These are phyloP conservation scores for Teleiodes luculella DNA, from an alignment of 2,888 invertebrate genomes.

Conservation along the genomic window DNA sequence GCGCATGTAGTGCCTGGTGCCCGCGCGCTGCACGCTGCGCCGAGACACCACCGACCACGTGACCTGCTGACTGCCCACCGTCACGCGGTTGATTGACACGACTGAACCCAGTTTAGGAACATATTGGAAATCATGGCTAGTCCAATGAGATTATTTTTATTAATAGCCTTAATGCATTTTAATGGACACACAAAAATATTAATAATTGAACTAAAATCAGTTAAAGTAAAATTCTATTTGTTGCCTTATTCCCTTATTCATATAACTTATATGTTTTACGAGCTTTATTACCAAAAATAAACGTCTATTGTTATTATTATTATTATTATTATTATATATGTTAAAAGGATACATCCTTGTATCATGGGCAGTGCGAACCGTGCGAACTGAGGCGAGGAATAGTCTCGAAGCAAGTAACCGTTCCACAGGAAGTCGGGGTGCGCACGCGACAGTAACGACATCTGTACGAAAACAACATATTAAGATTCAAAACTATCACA, in stretches of 20 bases:
- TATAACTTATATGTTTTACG: too few relatives aligned
- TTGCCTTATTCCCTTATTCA: too few relatives aligned
- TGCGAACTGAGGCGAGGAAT: slow-evolving; percentile 85
- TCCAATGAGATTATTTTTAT: too few relatives aligned
- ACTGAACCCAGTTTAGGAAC: slow-evolving; percentile 62
- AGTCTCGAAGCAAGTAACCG: slow-evolving; percentile 85
- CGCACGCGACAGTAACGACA: slow-evolving; percentile 87
- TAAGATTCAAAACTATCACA: too few relatives aligned
- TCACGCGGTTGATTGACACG: slow-evolving; percentile 87
- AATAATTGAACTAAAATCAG: too few relatives aligned
- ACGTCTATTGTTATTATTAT: neutral
- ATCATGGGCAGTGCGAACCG: slow-evolving; percentile 93
- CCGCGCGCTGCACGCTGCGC: slow-evolving; percentile 91
- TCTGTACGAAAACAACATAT: slow-evolving; percentile 57
- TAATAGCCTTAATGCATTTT: too few relatives aligned
- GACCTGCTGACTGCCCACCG: slow-evolving; percentile 89
- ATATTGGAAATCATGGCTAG: too few relatives aligned
- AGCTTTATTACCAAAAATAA: too few relatives aligned
- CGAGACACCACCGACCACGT: slow-evolving; percentile 94
- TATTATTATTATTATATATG: neutral
- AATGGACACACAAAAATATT: too few relatives aligned
- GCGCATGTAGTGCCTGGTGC: slow-evolving; percentile 91
- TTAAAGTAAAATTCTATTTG: too few relatives aligned
- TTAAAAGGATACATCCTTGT: slow-evolving; percentile 89
- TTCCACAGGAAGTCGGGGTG: slow-evolving; percentile 98